Conservation (phyloP, 2,113 vertebrate species). For the Genyomyrus donnyi region DNA sequence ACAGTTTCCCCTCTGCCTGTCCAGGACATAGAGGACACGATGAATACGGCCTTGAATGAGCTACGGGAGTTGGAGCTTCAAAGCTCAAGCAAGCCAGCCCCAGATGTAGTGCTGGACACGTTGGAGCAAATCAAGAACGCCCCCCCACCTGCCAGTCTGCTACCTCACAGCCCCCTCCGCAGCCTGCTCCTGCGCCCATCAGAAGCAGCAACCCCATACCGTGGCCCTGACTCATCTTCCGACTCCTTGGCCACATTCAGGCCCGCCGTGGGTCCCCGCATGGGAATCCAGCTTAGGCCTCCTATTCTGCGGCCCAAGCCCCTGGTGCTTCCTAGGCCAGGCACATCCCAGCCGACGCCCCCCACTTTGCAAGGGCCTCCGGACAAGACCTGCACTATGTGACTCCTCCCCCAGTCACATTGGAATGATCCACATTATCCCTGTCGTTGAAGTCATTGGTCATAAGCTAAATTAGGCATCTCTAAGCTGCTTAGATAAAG, state of each 20-base stretch:
- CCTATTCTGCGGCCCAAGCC: constrained; percentile 93
- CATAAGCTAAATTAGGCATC: background rate
- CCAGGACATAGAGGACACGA: constrained; percentile 93
- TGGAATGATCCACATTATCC: background rate
- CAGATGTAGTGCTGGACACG: constrained; percentile 94
- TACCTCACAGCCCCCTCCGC: constrained; percentile 72
- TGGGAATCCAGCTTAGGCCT: constrained; percentile 84
- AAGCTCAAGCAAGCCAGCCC: constrained; percentile 78
- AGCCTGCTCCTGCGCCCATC: constrained; percentile 57
- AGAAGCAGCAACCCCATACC: constrained; percentile 56
- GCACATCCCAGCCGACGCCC: constrained; percentile 68
- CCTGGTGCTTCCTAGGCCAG: constrained; percentile 88
- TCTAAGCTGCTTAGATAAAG: background rate
- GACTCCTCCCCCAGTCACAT: constrained; percentile 36
- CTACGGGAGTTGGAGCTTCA: constrained; percentile 85
- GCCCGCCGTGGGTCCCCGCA: constrained; percentile 75
- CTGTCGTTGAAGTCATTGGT: background rate
- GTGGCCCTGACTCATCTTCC: constrained; percentile 63
- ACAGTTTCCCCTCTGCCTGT: background rate
- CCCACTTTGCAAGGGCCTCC: constrained; percentile 73
- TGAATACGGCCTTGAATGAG: constrained; percentile 87
- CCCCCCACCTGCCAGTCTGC: constrained; percentile 53
- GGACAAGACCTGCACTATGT: constrained; percentile 99
- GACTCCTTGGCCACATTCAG: constrained; percentile 88
- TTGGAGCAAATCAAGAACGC: constrained; percentile 86